Evolutionary conservation across 1,140 invertebrate genomes (phyloP), one percentile per base, ranked within the genome.

Genomic region (Homalodisca vitripennis): DNA sequence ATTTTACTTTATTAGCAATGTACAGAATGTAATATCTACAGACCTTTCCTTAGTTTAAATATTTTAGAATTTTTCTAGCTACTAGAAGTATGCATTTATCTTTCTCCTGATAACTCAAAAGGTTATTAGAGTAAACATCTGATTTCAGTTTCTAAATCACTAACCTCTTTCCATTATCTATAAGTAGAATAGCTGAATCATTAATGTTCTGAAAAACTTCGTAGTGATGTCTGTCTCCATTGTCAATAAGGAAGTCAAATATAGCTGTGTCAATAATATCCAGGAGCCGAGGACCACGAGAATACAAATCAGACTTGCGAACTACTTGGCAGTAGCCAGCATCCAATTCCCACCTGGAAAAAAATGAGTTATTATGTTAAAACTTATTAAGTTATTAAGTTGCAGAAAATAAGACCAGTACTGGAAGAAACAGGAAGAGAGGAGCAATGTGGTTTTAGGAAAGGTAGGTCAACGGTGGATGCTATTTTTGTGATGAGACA

Each of bases 241-340:
- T 98, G 78, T 94, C 93, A 78, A 97, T 90, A 1, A 98, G 81
- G 80, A 95, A 98, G 81, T 98, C 95, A 79, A 98, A 95, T 71
- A 97, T 88, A 1, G 92, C 83, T 17, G 89, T 87, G 80, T 97
- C 95, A 66, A 97, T 85, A 46, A 98, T 82, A 80, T 98, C 94
- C 60, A 96, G 81, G 29, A 98, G 79, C 53, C 89, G 82, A 22
- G 74, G 70, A 47, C 81, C 48, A 80, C 77, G 79, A 78, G 70
- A 78, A 70, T 76, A 75, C 17, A 74, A 63, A n/a, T 76, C 64
- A 14, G 69, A 73, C 26, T 73, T 66, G 68, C 76, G 74, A 74
- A 89, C 85, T 79, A 83, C 87, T 81, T 86, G 85, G 85, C 94
- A 97, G 81, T 92, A 97, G 72, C 86, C 81, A 73, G 85, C 82